Base-by-base conservation (phyloP, 2,113 vertebrate genomes). In the Catharus minimus region DNA sequence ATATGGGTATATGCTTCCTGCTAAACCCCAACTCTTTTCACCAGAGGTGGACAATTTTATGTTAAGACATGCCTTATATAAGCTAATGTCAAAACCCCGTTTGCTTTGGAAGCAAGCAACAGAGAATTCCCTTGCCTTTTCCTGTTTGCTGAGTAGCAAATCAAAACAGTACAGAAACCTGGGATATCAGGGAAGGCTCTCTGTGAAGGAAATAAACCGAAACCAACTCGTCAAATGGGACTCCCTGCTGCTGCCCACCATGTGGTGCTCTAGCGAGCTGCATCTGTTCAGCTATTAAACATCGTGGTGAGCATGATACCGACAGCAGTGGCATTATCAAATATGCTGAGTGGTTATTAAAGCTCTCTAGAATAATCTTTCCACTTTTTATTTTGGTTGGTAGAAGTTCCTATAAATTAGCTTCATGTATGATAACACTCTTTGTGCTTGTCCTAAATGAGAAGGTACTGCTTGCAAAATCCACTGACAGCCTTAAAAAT, bases 221-320 rank as follows among this genome's bases (percentile, higher is more conserved):
- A 97, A 88, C 78, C 72, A 77, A 94, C 82, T 96, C 95, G 89
- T 97, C 84, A 95, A 95, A 95, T 76, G 77, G 92, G 91, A 88
- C 93, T 96, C 89, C 96, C 95, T 95, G 92, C 92, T 97, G 94
- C 90, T 94, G 73, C 72, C 43, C 66, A 88, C 88, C 95, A 95
- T 97, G 95, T 92, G 94, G 80, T 93, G 66, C 82, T 94, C 87
- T 80, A 89, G 88, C 47, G 64, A 95, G 73, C 58, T 93, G 88
- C 95, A 97, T 96, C 95, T 97, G 96, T 91, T 96, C 87, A 50
- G 86, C 89, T 95, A 78, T 93, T 96, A 96, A 96, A 90, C 81
- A 77, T 75, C 46, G 28, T 74, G 82, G 88, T 44, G 93, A 96
- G 49, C 74, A 65, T 67, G 75, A 93, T 88, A 86, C 68, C 21